Percentiles rank a stretch among this genome's conserved stretches.
Conservation (phyloP, 37 sponge, comb jelly and placozoan species). For the Tethya wilhelma region DNA sequence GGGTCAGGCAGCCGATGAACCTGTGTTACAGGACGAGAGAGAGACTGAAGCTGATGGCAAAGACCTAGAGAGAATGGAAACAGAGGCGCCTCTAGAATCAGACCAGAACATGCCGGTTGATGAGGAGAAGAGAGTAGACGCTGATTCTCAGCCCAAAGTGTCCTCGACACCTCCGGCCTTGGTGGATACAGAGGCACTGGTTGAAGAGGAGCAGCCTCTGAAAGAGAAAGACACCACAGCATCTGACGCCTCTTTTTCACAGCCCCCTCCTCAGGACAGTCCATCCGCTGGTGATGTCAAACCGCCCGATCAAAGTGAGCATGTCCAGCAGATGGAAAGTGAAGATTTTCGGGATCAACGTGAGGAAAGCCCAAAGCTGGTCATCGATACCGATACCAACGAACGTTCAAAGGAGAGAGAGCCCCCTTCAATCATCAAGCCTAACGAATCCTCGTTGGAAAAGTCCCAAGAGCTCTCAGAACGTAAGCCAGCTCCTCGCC, state of each 20-base stretch:
- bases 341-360: neutral
- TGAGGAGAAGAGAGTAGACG: too few relatives aligned
- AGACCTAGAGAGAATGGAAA: neutral
- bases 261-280: too few relatives aligned
- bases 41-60: neutral
- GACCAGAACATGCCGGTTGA: neutral
- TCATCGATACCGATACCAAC: neutral
- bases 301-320: neutral
- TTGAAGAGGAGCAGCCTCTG: too few relatives aligned
- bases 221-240: too few relatives aligned
- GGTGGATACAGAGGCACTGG: too few relatives aligned
- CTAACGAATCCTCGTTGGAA: too few relatives aligned
- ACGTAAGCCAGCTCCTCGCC: neutral
- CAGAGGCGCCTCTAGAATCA: neutral
- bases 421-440: neutral
- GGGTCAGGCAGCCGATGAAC: neutral
- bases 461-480: too few relatives aligned
- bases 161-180: conserved; percentile 4
- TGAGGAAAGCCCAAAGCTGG: conserved; percentile 10
- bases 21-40: neutral
- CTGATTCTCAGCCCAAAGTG: neutral
- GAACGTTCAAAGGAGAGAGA: neutral
- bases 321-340: neutral
- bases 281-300: too few relatives aligned
- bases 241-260: too few relatives aligned